Evolutionary conservation across 1,140 invertebrate species (phyloP).

Genomic region (Holcopasites calliopsidis): DNA sequence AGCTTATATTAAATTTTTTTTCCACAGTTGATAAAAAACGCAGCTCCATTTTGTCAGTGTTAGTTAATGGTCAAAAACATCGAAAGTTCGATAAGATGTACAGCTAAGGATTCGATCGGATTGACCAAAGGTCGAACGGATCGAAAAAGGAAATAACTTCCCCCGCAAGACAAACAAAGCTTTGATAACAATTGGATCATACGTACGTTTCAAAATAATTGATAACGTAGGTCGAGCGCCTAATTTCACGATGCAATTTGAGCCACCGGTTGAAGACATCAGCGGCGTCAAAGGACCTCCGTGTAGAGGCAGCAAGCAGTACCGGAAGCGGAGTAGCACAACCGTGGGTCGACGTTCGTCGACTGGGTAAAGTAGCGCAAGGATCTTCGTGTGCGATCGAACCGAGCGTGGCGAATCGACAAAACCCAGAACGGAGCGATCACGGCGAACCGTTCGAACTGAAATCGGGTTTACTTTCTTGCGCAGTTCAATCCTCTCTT

Average conservation of each 20-base stretch:
- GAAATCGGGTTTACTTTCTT: conserved; percentile 68
- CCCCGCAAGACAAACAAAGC: too few relatives aligned
- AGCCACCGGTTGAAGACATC: conserved; percentile 10
- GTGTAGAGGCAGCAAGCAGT: neutral
- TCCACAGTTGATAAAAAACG: too few relatives aligned
- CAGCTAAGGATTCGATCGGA: too few relatives aligned
- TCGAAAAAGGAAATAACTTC: too few relatives aligned
- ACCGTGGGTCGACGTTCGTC: conserved; percentile 3
- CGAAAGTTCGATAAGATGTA: too few relatives aligned
- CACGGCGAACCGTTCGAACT: conserved; percentile 66
- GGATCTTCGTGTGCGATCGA: neutral
- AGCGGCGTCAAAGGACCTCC: conserved; percentile 18
- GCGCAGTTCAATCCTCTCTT: conserved; percentile 59
- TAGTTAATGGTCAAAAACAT: too few relatives aligned
- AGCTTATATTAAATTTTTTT: too few relatives aligned
- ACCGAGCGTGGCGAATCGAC: neutral
- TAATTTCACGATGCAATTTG: conserved; percentile 13
- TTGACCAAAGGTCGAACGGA: too few relatives aligned
- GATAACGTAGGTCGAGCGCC: neutral
- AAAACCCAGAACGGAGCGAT: conserved; percentile 46
- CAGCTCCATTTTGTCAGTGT: too few relatives aligned
- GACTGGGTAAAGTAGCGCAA: neutral
- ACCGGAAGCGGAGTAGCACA: conserved; percentile 1
- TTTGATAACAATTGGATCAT: neutral
- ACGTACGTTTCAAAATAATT: conserved; percentile 54